Evolutionary conservation across 1,140 invertebrate species (phyloP), one percentile per base, ranked within the genome.

Genomic region (Scylla paramamosain): DNA sequence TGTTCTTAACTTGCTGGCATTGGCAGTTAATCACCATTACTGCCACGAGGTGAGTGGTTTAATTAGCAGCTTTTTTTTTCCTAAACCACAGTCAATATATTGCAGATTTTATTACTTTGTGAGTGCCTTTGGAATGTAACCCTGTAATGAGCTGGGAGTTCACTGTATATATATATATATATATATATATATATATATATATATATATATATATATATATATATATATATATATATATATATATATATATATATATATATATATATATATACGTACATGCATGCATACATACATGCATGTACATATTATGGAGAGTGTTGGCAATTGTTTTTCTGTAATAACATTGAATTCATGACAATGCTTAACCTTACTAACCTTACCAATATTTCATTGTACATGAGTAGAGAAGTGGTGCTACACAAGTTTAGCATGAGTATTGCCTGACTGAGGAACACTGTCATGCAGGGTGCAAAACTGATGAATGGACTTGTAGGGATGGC

Each of bases 391-490:
- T 8, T 20, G 10, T 12, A 20, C 10, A 12, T 59, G 52, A 59
- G 52, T 59, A 20, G 0, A 20, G 2, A 12, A 14, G 52, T 59
- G 16, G 16, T 59, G 52, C 52, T 59, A 20, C 16, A 4, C 52
- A 59, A 59, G 52, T 12, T 39, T 39, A 39, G 12, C 52, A 14
- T 59, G 52, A 59, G 52, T 39, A 28, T 28, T 39, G 84, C 20
- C 39, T 87, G 31, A 32, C 84, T 87, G 29, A n/a, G 25, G 29
- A 10, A 45, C 59, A 4, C 46, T 91, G n/a, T 59, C 20, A 91
- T 32, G 16, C 86, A 93, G 97, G 97, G 8, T 99, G 99, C 96
- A 97, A 97, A 93, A 97, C 97, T 31, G 97, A 98, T 96, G 98
- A 97, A 77, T 96, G 96, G 95, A 91, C 94, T n/a, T 97, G 97